Percentiles rank a stretch among this genome's conserved stretches.
phyloP scores from a whole-genome alignment of 2,888 invertebrate species.

The Vanessa cardui region DNA sequence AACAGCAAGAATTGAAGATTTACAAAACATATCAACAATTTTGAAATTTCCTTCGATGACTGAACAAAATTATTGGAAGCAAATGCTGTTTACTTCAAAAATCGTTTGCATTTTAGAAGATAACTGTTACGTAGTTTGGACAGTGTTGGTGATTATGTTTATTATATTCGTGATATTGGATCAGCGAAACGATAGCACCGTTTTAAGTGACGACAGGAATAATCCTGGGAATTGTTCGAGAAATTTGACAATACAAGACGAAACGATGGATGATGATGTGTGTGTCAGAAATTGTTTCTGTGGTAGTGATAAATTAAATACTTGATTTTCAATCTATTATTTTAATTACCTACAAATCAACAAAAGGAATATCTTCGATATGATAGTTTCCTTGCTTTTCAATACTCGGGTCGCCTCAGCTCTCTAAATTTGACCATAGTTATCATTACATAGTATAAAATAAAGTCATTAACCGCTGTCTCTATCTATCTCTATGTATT shows the following conservation, averaged over 20 bases:
- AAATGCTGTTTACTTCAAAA: neutral
- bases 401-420: no score
- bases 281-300: neutral
- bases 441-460: no score
- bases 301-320: neutral
- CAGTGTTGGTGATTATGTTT: conserved; percentile 44
- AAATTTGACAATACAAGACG: neutral
- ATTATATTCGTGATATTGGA: conserved; percentile 34
- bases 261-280: neutral
- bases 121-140: conserved; percentile 45
- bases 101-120: conserved; percentile 47
- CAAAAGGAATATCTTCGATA: no score
- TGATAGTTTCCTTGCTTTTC: no score
- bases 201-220: neutral
- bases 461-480: no score
- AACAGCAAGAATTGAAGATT: no score
- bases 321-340: no score
- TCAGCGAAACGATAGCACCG: neutral
- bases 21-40: no score
- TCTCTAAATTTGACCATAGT: no score
- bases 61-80: neutral
- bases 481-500: no score
- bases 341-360: no score
- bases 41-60: neutral
- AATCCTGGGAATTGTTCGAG: neutral